Percentiles rank a stretch among this genome's conserved stretches.
Conservation (phyloP, 2,113 vertebrate species). For the Neogobius melanostomus region DNA sequence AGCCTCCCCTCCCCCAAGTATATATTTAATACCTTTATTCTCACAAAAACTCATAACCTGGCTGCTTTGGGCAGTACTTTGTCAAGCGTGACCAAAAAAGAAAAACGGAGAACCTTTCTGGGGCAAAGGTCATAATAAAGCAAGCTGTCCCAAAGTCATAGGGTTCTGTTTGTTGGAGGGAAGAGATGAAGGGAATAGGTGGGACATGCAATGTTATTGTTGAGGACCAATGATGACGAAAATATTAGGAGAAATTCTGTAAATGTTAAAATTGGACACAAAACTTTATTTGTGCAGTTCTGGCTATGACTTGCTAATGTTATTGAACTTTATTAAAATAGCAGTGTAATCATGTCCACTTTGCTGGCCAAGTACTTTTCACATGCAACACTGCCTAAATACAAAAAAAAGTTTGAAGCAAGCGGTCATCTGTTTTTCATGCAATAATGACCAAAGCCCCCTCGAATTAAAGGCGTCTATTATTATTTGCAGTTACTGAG, state of each 20-base stretch:
- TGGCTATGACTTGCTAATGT: neutral
- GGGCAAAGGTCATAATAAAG: conserved; percentile 56
- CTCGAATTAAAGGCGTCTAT: neutral
- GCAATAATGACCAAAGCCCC: neutral
- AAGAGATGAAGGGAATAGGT: neutral
- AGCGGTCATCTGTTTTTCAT: neutral
- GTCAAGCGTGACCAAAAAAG: conserved; percentile 20
- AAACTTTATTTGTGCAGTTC: neutral
- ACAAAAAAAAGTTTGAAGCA: neutral
- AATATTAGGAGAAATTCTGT: neutral
- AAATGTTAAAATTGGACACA: neutral
- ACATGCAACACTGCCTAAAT: neutral
- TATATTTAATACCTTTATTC: conserved; percentile 1
- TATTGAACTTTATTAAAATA: neutral
- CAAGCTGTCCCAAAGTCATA: conserved; percentile 20
- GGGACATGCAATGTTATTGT: neutral
- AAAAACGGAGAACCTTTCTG: conserved; percentile 19
- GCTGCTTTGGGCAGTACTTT: conserved; percentile 32
- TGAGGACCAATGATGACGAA: neutral
- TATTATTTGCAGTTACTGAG: neutral
- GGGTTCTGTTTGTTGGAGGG: conserved; percentile 7
- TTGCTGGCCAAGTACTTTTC: neutral
- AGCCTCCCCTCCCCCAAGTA: neutral
- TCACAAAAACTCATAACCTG: conserved; percentile 30
- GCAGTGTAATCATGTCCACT: neutral